Percentiles rank a stretch among this genome's conserved stretches.
phyloP scores from a whole-genome alignment of 1,140 invertebrate species.

The Bombus terrestris region DNA sequence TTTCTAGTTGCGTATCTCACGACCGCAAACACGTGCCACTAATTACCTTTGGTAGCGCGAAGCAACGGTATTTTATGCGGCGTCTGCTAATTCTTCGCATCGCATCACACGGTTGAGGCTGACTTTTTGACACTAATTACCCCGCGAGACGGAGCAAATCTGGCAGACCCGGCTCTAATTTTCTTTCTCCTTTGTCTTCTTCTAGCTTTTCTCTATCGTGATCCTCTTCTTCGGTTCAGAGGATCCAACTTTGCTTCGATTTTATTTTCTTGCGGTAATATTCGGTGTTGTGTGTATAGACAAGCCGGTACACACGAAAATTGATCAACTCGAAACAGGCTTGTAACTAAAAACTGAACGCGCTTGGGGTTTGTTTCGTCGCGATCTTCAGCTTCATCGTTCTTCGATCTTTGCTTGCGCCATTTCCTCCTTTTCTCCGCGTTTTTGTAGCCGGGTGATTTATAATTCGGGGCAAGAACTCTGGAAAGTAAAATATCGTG shows the following conservation, averaged over 20 bases:
- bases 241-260: background rate
- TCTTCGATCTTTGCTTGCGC: background rate
- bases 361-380: background rate
- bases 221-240: too few relatives aligned
- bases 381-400: background rate
- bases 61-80: constrained; percentile 63
- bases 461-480: background rate
- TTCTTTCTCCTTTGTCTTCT: too few relatives aligned
- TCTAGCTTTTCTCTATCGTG: too few relatives aligned
- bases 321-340: background rate
- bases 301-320: background rate
- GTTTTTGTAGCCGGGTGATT: background rate
- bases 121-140: constrained; percentile 65
- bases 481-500: background rate
- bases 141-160: constrained; percentile 7
- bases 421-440: background rate
- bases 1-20: constrained; percentile 57
- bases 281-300: too few relatives aligned
- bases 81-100: constrained; percentile 36
- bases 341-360: background rate
- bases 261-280: background rate
- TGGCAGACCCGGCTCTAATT: background rate
- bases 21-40: constrained; percentile 63
- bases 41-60: constrained; percentile 60
- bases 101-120: constrained; percentile 6